phyloP scores from a whole-genome alignment of 2,113 vertebrate species.

The Charadrius vociferus region DNA sequence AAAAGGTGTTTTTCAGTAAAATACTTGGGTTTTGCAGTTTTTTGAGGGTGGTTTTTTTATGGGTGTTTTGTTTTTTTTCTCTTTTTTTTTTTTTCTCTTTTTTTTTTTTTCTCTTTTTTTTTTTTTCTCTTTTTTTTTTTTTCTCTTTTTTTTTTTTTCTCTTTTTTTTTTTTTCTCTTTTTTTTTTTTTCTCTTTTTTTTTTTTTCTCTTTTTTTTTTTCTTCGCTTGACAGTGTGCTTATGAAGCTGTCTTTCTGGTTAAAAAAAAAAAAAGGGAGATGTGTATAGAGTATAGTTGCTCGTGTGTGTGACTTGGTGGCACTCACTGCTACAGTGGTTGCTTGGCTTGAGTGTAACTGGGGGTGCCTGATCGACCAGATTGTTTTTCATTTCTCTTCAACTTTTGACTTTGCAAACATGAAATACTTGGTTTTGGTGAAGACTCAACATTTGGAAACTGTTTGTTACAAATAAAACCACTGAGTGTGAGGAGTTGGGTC shows the following conservation, averaged over 20 bases:
- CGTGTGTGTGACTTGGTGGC: neutral
- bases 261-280: neutral
- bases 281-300: neutral
- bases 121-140: neutral
- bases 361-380: neutral
- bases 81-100: neutral
- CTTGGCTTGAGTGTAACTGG: neutral
- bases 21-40: neutral
- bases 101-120: no score
- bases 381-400: neutral
- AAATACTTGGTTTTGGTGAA: neutral
- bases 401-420: neutral
- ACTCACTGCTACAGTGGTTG: neutral
- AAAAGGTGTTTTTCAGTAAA: neutral
- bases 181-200: no score
- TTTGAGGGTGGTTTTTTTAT: neutral
- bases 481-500: neutral
- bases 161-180: neutral
- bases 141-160: neutral
- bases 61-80: neutral
- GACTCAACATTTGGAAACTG: neutral
- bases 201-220: neutral
- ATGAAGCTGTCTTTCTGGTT: neutral
- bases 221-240: neutral
- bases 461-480: neutral